Evolutionary conservation across 2,797 vertebrate species (phyloP).

Genomic region (Gallinago stenura): DNA sequence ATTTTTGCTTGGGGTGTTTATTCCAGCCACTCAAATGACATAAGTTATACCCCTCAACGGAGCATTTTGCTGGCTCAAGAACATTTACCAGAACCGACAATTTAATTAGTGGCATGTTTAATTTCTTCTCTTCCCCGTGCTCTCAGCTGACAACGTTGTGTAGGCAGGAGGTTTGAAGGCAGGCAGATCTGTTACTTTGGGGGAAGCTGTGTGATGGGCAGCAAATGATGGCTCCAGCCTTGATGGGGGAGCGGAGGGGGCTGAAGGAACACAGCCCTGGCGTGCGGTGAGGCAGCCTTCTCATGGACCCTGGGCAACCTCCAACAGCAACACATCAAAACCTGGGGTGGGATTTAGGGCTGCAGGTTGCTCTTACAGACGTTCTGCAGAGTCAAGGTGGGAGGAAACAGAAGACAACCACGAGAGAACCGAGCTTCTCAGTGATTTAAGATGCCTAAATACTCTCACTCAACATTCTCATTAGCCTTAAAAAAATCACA

Average conservation of each 20-base stretch:
- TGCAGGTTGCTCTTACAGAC: not conserved
- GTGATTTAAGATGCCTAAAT: not conserved
- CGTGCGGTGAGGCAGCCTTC: not conserved
- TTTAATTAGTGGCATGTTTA: constrained; percentile 1
- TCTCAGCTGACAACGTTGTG: not conserved
- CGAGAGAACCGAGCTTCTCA: not conserved
- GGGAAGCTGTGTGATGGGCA: not conserved
- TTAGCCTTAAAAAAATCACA: not conserved
- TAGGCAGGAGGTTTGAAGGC: not conserved
- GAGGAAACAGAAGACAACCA: not conserved
- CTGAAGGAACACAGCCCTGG: not conserved
- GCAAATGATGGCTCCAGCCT: not conserved
- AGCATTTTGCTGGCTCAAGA: not conserved
- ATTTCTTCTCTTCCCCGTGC: not conserved
- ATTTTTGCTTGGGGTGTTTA: constrained; percentile 4
- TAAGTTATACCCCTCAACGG: not conserved
- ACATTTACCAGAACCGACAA: not conserved
- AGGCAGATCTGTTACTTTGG: not conserved
- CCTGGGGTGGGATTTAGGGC: not conserved
- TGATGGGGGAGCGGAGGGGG: not conserved
- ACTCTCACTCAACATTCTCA: not conserved
- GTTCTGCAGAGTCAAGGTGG: not conserved
- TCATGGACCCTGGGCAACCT: not conserved
- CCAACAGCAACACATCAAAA: not conserved
- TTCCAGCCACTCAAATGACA: not conserved